Base-by-base conservation (phyloP, 1,140 invertebrate species). In the Orussus abietinus region DNA sequence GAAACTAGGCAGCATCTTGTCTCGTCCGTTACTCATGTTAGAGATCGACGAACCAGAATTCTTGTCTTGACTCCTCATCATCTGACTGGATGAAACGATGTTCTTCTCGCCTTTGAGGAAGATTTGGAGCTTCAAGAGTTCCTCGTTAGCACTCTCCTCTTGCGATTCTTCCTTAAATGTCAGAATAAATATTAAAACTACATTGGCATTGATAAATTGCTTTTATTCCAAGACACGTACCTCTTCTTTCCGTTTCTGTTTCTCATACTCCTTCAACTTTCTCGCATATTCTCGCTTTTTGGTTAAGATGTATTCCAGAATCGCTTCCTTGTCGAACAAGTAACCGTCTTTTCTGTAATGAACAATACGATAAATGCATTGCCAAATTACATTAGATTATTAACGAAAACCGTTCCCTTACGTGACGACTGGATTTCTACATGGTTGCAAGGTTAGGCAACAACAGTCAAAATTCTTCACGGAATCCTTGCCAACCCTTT, bases 391-490 rank as follows among this genome's bases (percentile, higher is more conserved):
- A 36, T 42, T 45, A 22, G 28, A 31, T 41, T 38, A 35, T 42
- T 31, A 33, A 41, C 25, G 39, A 17, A 49, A 44, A 65, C 57
- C 11, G 9, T 5, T 18, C 20, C 66, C 77, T 77, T 75, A 87
- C 82, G 90, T 92, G 25, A 95, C 74, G 4, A 95, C 86, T 38
- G 92, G 91, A 71, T 90, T 83, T 64, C 84, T 79, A 63, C 93
- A 97, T 2, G 96, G 96, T 64, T 99, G 96, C 40, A 99, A 74
- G 4, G 93, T 96, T 12, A 99, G 70, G 56, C 88, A 96, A 68
- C 97, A 99, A 61, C 94, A 98, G 71, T 99, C 96, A 73, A 99
- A 99, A 63, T 90, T 90, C 68, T 97, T 97, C 1, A 99, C 81
- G 1, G 95, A 96, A 79, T 99, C 96, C 70, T 96, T 96, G 3